Base-by-base conservation (phyloP, 2,797 vertebrate genomes). In the Smutsia gigantea region DNA sequence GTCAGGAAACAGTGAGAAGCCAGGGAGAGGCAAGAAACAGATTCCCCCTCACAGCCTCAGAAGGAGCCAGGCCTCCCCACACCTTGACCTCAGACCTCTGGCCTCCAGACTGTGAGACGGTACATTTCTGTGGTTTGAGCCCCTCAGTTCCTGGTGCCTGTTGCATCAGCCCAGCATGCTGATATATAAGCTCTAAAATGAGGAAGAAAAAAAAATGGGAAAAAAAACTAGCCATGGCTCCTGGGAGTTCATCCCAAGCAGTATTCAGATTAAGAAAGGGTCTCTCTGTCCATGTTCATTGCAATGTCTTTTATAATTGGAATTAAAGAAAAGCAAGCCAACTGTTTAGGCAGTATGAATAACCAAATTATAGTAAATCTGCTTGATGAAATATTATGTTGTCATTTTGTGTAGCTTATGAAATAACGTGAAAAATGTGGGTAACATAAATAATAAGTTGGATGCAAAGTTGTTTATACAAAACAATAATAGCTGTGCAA, bases 361-460 rank as follows among this genome's bases (percentile, higher is more conserved):
- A 96, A 31, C 37, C 49, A 94, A 94, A 87, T 87, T 75, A 75
- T 49, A 84, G 19, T 23, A 77, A 75, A 83, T 90, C 46, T 83
- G 46, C 34, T 85, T 82, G 61, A 87, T 94, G 49, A 94, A 87
- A 85, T 90, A 89, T 6, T 87, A 29, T 96, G 21, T 88, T 90
- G 23, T 92, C 42, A 97, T 90, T 96, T 93, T 87, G 5, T 71
- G 61, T 81, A 93, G 72, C 39, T 31, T 92, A 1, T 66, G 57
- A 96, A 93, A 84, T 93, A 78, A 84, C 94, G 66, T 93, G 27
- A 82, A 86, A 87, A 95, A 42, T 68, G 23, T 87, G 17, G 81
- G 15, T 77, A 81, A 71, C 19, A 14, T 64, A 68, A 94, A 68
- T 84, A 55, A 92, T 93, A 89, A 94, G 63, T 59, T 61, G 18